These are phyloP conservation scores for Scaptomyza cyrtandrae DNA, from an alignment of 2,888 invertebrate genomes.

Conservation along the genomic window DNA sequence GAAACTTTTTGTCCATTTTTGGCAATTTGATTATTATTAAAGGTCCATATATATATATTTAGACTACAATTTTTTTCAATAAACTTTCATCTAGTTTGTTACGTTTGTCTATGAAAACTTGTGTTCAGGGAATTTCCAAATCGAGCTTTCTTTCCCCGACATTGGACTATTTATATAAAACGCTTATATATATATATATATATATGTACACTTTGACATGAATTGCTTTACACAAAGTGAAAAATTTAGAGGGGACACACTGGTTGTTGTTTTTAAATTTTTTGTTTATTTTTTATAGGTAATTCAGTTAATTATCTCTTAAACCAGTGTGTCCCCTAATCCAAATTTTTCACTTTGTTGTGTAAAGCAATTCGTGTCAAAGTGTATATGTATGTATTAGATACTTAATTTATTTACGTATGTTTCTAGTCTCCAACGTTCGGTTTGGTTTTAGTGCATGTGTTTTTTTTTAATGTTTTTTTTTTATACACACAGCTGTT, in stretches of 20 bases:
- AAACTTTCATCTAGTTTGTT: too few species aligned
- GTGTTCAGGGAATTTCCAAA: not conserved
- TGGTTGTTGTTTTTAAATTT: too few species aligned
- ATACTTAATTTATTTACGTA: not conserved
- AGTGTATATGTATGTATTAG: not conserved
- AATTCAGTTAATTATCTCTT: too few species aligned
- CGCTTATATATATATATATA: not conserved
- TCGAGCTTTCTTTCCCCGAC: slow-evolving; percentile 25
- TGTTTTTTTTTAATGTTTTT: too few species aligned
- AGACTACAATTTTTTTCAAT: not conserved
- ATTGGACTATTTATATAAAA: slow-evolving; percentile 2
- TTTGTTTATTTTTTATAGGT: too few species aligned
- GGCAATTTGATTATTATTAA: not conserved
- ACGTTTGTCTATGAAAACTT: not conserved
- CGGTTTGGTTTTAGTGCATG: slow-evolving; percentile 51
- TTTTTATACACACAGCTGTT: slow-evolving; percentile 71
- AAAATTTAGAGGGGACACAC: too few species aligned
- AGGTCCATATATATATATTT: not conserved
- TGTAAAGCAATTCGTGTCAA: too few species aligned
- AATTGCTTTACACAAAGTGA: too few species aligned
- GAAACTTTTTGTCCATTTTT: too few species aligned
- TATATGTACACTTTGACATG: too few species aligned
- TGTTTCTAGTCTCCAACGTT: slow-evolving; percentile 52
- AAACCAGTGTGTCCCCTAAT: too few species aligned
- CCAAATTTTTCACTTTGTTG: too few species aligned